phyloP scores from a whole-genome alignment of 92 coral and sea anemone genomes.

The Palythoa grandiflora region DNA sequence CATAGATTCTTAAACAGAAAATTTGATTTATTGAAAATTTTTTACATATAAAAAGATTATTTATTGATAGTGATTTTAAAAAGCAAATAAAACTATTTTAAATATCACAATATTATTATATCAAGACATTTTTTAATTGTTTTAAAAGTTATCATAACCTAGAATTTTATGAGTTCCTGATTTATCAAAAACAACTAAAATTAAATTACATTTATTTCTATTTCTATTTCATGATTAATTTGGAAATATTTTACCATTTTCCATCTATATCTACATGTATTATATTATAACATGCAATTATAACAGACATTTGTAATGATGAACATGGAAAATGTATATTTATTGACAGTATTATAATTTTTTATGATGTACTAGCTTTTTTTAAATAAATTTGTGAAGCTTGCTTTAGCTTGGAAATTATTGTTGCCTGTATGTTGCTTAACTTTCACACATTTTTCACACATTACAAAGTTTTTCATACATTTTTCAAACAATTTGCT shows the following conservation, averaged over 20 bases:
- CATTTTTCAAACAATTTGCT: slow-evolving; percentile 1
- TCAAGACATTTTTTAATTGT: slow-evolving; percentile 8
- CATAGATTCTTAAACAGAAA: slow-evolving; percentile 1
- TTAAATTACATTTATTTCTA: slow-evolving; percentile 5
- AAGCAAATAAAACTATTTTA: not conserved
- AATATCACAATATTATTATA: not conserved
- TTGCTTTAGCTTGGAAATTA: not conserved
- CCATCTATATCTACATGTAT: not conserved
- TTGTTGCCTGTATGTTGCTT: slow-evolving; percentile 3
- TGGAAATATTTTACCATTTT: slow-evolving; percentile 25
- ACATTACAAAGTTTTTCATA: slow-evolving; percentile 9
- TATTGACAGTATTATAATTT: too few relatives aligned
- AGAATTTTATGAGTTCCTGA: slow-evolving; percentile 9
- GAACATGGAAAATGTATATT: too few relatives aligned
- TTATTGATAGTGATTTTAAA: slow-evolving; percentile 12
- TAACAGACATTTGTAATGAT: too few relatives aligned
- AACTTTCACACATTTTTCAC: slow-evolving; percentile 11
- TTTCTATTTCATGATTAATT: not conserved
- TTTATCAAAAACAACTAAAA: slow-evolving; percentile 4
- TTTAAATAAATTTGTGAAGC: not conserved
- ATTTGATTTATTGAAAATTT: slow-evolving; percentile 12
- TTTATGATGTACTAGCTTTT: too few relatives aligned
- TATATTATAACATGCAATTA: not conserved
- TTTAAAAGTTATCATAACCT: not conserved
- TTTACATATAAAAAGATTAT: not conserved